Evolutionary conservation across 2,113 vertebrate genomes (phyloP).

Genomic region (Arvicanthis niloticus): DNA sequence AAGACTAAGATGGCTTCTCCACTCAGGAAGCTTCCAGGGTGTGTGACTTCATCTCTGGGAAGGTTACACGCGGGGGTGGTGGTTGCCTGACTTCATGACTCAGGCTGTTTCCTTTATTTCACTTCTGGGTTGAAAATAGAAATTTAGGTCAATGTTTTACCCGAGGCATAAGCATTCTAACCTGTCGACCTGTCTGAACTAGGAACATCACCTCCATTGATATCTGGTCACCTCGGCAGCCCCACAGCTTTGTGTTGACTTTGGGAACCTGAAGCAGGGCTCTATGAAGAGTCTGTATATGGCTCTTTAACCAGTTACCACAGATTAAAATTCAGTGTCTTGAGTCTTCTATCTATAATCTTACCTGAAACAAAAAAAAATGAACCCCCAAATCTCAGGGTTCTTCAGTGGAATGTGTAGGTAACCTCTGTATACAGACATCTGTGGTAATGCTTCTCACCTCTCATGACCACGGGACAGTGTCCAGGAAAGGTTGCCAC

Average conservation of each 20-base stretch:
- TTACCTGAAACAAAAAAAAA: neutral
- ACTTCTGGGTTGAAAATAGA: slow-evolving; percentile 68
- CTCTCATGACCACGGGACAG: neutral
- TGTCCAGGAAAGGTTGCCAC: neutral
- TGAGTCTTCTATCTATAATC: neutral
- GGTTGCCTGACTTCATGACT: slow-evolving; percentile 52
- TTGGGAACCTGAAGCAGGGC: neutral
- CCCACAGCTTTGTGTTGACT: neutral
- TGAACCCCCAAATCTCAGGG: neutral
- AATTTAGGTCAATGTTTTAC: slow-evolving; percentile 66
- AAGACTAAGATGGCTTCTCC: slow-evolving; percentile 7
- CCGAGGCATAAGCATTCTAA: slow-evolving; percentile 16
- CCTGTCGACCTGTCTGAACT: slow-evolving; percentile 28
- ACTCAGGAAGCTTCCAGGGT: neutral
- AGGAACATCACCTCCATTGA: neutral
- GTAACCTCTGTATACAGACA: no score
- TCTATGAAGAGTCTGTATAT: neutral
- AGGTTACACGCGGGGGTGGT: neutral
- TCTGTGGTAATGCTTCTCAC: neutral
- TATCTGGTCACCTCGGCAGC: neutral
- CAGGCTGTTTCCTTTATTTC: slow-evolving; percentile 55
- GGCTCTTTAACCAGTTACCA: neutral
- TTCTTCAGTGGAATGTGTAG: neutral
- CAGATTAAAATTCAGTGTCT: neutral
- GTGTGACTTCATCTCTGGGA: neutral